These are phyloP conservation scores for Zygaena filipendulae DNA, from an alignment of 2,888 invertebrate genomes.

Conservation along the genomic window DNA sequence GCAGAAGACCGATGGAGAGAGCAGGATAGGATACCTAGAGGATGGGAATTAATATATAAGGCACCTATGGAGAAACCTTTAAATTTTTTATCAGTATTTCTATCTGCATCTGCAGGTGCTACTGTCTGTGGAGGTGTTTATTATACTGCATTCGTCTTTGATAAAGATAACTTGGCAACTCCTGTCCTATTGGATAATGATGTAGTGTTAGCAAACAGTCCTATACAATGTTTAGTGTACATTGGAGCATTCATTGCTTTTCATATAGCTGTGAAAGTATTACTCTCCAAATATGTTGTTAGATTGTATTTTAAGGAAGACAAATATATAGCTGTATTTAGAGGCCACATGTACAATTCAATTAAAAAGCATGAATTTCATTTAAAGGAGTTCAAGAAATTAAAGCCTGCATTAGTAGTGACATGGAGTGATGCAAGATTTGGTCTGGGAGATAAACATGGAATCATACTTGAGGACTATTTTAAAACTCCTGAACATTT, in stretches of 20 bases:
- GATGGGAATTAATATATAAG: slow-evolving; percentile 53
- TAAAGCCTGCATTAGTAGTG: slow-evolving; percentile 35
- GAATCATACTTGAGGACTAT: slow-evolving; percentile 44
- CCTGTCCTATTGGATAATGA: slow-evolving; percentile 40
- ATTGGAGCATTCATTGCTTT: slow-evolving; percentile 40
- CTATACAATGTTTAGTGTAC: slow-evolving; percentile 41
- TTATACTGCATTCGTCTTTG: slow-evolving; percentile 36
- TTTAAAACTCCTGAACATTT: slow-evolving; percentile 55
- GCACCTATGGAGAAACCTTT: slow-evolving; percentile 46
- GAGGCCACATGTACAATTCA: slow-evolving; percentile 38
- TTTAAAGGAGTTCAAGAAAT: slow-evolving; percentile 42
- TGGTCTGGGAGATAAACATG: slow-evolving; percentile 44
- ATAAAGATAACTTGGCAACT: slow-evolving; percentile 29
- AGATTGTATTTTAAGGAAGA: slow-evolving; percentile 51
- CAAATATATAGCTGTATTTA: slow-evolving; percentile 47
- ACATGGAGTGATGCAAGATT: slow-evolving; percentile 52
- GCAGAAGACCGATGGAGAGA: slow-evolving; percentile 39
- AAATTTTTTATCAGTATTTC: slow-evolving; percentile 35
- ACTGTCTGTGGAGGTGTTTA: slow-evolving; percentile 29
- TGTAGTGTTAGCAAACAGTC: slow-evolving; percentile 44
- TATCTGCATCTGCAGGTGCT: slow-evolving; percentile 36
- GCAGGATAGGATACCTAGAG: slow-evolving; percentile 36
- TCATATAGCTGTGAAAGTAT: slow-evolving; percentile 37
- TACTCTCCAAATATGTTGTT: slow-evolving; percentile 48
- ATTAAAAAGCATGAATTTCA: slow-evolving; percentile 41